Percentiles rank a stretch among this genome's conserved stretches.
These are phyloP conservation scores for Mungos mungo DNA, from an alignment of 2,113 vertebrate genomes.

Conservation along the genomic window DNA sequence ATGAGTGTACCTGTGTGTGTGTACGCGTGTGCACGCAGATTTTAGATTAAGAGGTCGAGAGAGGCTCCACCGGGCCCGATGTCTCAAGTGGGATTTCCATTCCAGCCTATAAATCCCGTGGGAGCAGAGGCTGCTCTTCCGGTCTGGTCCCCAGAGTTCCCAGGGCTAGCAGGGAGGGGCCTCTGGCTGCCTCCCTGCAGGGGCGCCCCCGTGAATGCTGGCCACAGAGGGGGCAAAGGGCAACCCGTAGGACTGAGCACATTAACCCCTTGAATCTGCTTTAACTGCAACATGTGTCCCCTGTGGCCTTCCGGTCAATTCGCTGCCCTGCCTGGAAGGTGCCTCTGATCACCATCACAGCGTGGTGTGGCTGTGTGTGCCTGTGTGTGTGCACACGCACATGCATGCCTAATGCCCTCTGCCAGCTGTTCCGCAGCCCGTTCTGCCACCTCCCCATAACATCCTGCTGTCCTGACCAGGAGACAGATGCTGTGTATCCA, in stretches of 20 bases:
- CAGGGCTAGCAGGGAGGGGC: neutral
- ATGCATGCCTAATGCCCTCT: fast-evolving
- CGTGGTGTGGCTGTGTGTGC: fast-evolving
- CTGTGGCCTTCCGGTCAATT: fast-evolving
- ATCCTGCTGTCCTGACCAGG: neutral
- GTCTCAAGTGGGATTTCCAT: neutral
- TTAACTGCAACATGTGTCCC: neutral
- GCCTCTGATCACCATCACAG: neutral
- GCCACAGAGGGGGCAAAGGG: neutral
- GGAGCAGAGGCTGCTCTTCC: neutral
- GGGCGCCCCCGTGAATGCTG: fast-evolving
- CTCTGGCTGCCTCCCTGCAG: neutral
- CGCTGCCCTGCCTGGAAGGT: neutral
- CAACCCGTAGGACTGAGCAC: neutral
- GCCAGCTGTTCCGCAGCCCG: fast-evolving
- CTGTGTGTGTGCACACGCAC: fast-evolving
- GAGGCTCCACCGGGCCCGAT: neutral
- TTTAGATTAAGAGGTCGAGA: neutral
- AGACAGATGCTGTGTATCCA: too few species aligned
- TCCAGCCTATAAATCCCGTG: neutral
- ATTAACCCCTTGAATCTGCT: fast-evolving
- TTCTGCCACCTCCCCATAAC: too few species aligned
- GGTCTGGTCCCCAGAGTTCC: neutral
- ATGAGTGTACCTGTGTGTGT: too few species aligned
- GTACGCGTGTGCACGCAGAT: neutral